Conservation (phyloP, 2,797 vertebrate species). For the Anas acuta region DNA sequence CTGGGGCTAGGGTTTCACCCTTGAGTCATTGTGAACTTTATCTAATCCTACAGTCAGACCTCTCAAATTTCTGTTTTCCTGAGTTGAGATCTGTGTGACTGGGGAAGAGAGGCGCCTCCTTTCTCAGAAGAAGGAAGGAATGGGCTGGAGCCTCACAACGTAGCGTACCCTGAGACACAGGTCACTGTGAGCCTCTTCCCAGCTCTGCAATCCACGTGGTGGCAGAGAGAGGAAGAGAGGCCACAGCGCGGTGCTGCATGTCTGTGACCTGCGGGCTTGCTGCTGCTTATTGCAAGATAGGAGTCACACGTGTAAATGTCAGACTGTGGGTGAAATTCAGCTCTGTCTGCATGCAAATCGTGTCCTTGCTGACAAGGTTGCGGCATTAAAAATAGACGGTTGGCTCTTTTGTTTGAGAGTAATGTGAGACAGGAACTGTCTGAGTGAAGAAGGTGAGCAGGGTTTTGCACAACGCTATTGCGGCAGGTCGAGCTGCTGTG, state of each 20-base stretch:
- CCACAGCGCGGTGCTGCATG: rapidly evolving
- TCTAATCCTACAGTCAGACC: constrained; percentile 4
- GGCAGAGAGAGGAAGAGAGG: neutral
- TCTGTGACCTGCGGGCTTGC: neutral
- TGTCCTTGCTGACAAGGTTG: neutral
- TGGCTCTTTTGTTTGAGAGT: neutral
- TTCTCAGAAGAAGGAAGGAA: neutral
- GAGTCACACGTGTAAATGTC: rapidly evolving
- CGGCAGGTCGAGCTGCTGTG: neutral
- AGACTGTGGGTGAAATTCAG: neutral
- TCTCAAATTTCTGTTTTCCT: constrained; percentile 60
- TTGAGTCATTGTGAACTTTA: constrained; percentile 54
- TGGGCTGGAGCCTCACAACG: neutral
- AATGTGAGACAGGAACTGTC: neutral
- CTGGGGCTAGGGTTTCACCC: constrained; percentile 45
- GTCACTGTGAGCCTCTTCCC: neutral
- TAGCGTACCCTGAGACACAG: neutral
- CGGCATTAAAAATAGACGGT: neutral
- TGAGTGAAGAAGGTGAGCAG: neutral
- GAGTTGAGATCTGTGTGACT: neutral
- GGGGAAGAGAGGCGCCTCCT: neutral
- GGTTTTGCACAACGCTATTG: neutral
- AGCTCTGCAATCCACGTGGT: neutral
- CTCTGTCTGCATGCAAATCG: neutral
- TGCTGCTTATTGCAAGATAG: neutral